Base-by-base conservation (phyloP, 2,113 vertebrate species). In the Zapornia atra region DNA sequence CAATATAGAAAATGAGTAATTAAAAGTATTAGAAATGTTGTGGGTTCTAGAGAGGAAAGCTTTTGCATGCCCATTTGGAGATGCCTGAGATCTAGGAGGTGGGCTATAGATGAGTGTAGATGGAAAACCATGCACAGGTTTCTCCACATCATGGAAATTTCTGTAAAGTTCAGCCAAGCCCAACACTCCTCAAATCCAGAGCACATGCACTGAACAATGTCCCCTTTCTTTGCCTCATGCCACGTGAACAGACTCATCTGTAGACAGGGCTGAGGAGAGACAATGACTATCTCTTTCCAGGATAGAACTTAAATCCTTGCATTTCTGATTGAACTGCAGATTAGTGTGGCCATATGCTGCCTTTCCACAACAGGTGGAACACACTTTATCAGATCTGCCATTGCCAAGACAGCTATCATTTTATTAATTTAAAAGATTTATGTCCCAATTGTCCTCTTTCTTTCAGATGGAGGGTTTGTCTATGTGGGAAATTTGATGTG, bases 361-460 rank as follows among this genome's bases (percentile, higher is more conserved):
- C 79, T 95, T 93, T 93, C 79, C 85, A 96, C 90, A 94, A 88
- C 96, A 96, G 96, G 96, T 96, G 96, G 96, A 93, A 93, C 86
- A 92, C 44, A 86, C 92, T 95, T 94, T 81, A 95, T 95, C 95
- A 94, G 90, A 90, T 81, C 71, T 92, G 85, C 90, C 82, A 92
- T 38, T 81, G 90, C 90, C 85, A 96, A 96, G 90, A 92, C 90
- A 97, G 92, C 92, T 93, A 93, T 96, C 93, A 93, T 95, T 97
- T 97, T 94, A 95, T 92, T 95, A 54, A 90, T 93, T 83, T 78
- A 75, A 59, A 96, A 95, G 92, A 96, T 96, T 96, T 92, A 96
- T 96, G 64, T 21, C 64, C 51, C 88, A 88, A 83, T 95, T 83
- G 85, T 94, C 94, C 75, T 96, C 59, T 66, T 77, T 80, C 63